Percentiles rank a stretch among this genome's conserved stretches.
phyloP scores from a whole-genome alignment of 2,888 invertebrate species.

The Merodon equestris region DNA sequence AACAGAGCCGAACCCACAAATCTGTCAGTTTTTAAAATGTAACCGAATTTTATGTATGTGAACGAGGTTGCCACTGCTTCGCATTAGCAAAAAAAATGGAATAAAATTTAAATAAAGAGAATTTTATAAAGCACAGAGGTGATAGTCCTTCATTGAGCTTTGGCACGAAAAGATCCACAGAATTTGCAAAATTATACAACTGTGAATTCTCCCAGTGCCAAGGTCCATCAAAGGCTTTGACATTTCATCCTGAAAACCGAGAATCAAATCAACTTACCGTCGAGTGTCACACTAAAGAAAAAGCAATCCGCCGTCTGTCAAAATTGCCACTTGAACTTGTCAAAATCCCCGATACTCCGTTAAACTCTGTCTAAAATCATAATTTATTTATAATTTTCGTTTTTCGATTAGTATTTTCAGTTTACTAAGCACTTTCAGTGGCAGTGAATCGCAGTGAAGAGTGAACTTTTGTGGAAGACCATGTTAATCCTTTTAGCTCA shows the following conservation, averaged over 20 bases:
- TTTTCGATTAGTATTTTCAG: slow-evolving; percentile 15
- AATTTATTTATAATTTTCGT: slow-evolving; percentile 23
- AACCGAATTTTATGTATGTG: too few relatives aligned
- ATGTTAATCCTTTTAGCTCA: slow-evolving; percentile 78
- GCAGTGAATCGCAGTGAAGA: too few relatives aligned
- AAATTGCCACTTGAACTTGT: slow-evolving; percentile 43
- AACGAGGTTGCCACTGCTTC: too few relatives aligned
- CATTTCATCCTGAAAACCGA: neutral
- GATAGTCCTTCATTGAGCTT: slow-evolving; percentile 74
- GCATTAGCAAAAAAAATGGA: too few relatives aligned
- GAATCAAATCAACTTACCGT: slow-evolving; percentile 8
- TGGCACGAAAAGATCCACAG: slow-evolving; percentile 80
- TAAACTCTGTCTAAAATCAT: slow-evolving; percentile 38
- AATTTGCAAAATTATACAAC: slow-evolving; percentile 73
- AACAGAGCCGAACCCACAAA: too few relatives aligned
- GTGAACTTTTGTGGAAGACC: slow-evolving; percentile 62
- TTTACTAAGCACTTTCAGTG: too few relatives aligned
- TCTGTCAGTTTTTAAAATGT: too few relatives aligned
- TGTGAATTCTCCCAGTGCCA: slow-evolving; percentile 80
- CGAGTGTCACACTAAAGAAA: neutral
- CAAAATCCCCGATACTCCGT: slow-evolving; percentile 16
- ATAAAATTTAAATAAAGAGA: too few relatives aligned
- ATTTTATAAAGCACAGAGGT: too few relatives aligned
- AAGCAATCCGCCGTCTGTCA: slow-evolving; percentile 8
- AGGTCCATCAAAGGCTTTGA: slow-evolving; percentile 73